phyloP scores from a whole-genome alignment of 2,797 vertebrate genomes.

The Poecilia velifera region DNA sequence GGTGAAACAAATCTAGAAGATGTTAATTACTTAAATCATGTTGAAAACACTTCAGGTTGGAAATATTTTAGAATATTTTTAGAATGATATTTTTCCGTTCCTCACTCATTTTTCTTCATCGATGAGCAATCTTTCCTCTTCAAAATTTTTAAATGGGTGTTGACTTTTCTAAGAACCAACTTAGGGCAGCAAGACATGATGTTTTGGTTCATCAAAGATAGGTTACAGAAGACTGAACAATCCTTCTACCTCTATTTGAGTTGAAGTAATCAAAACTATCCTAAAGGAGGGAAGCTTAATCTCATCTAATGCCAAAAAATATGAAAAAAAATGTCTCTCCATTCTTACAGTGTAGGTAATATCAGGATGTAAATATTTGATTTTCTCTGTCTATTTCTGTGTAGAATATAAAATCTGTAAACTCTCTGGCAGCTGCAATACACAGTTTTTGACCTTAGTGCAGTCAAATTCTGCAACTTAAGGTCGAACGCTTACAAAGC shows the following conservation, averaged over 20 bases:
- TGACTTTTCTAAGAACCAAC: background rate
- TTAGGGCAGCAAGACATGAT: background rate
- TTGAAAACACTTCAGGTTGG: background rate
- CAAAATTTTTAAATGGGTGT: background rate
- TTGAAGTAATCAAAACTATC: background rate
- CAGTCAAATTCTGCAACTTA: conserved; percentile 17
- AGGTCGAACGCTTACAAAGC: conserved; percentile 9
- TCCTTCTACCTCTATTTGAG: background rate
- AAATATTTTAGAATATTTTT: background rate
- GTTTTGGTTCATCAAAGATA: background rate
- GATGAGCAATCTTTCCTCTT: background rate
- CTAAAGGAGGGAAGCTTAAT: background rate
- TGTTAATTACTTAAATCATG: background rate
- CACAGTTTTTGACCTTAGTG: background rate
- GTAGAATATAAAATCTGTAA: background rate
- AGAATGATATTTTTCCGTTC: background rate
- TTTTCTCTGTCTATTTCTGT: background rate
- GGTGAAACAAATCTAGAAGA: background rate
- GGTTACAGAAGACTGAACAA: background rate
- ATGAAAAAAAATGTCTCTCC: background rate
- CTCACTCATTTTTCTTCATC: background rate
- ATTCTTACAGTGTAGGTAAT: background rate
- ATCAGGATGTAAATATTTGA: background rate
- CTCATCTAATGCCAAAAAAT: background rate
- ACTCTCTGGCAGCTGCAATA: background rate